Evolutionary conservation across 2,888 invertebrate genomes (phyloP).

Genomic region (Bombylius major): DNA sequence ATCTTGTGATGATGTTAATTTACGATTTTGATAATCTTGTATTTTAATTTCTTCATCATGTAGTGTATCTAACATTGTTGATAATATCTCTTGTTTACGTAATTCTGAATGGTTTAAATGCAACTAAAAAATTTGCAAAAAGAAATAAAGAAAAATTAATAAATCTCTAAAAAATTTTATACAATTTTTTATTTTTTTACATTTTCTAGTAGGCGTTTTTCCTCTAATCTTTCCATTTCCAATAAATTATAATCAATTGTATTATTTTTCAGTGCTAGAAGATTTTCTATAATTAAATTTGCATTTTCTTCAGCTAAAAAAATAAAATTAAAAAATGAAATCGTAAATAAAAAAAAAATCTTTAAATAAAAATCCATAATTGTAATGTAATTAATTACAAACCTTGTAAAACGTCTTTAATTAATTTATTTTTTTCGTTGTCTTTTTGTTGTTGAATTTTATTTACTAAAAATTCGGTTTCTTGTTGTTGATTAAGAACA

Average conservation of each 20-base stretch:
- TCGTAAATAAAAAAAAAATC: background rate
- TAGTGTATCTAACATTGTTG: constrained; percentile 56
- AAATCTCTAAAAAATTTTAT: background rate
- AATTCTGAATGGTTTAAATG: constrained; percentile 39
- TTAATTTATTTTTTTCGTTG: constrained; percentile 44
- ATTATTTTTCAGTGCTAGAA: constrained; percentile 46
- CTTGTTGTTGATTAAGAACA: constrained; percentile 44
- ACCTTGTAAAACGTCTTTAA: constrained; percentile 48
- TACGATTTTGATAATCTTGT: constrained; percentile 47
- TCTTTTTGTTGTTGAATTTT: constrained; percentile 57
- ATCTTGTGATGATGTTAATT: constrained; percentile 43
- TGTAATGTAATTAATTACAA: constrained; percentile 5
- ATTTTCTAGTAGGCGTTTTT: constrained; percentile 50
- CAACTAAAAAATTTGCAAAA: constrained; percentile 12
- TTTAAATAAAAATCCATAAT: no score
- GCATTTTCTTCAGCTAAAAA: constrained; percentile 49
- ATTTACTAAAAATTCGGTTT: constrained; percentile 52
- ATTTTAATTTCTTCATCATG: constrained; percentile 52
- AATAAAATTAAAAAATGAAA: background rate
- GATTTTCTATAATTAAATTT: constrained; percentile 51
- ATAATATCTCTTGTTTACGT: constrained; percentile 53
- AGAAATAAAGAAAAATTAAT: background rate
- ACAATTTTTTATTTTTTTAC: constrained; percentile 6
- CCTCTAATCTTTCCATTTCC: constrained; percentile 54
- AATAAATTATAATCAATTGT: constrained; percentile 48